Base-by-base conservation (phyloP, 1,140 invertebrate genomes). In the Tetragnatha versicolor region DNA sequence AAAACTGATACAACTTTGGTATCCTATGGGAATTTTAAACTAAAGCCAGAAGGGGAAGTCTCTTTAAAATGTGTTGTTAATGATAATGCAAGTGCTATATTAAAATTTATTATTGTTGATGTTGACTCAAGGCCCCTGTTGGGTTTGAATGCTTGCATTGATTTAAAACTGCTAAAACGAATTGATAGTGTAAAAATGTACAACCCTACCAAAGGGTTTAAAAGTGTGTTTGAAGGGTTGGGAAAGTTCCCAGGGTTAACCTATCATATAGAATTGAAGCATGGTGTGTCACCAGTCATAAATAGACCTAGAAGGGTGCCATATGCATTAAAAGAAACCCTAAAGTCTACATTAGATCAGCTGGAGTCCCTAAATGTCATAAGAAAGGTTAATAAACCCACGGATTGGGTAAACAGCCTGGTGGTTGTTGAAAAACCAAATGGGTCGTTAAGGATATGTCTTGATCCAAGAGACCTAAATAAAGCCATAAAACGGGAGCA, bases 391-490 rank as follows among this genome's bases (percentile, higher is more conserved):
- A 82, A 83, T 70, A 79, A 82, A 53, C 81, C 81, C 22, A 82
- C 80, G 12, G 82, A 83, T 47, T 83, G 81, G 78, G 78, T 83
- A 14, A 81, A 65, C 1, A n/a, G 45, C 2, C 27, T 83, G 17
- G 81, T 82, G 10, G 55, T 82, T 33, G 79, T 82, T 14, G 69
- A 66, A 9, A 83, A 82, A 68, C 55, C 75, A 5, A 80, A 75
- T 65, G 77, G 69, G 33, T 61, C 72, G 35, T 25, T 80, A 17
- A 29, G 81, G 72, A 20, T 83, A 5, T 80, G 82, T 65, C 53
- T 82, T 25, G 82, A 82, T 42, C 81, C 79, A 12, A 47, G 75
- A 72, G 20, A 77, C 66, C 79, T 86, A 20, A 86, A 86, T 77
- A 58, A 76, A 69, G 81, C 76, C 25, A 81, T 84, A 22, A 76